Base-by-base conservation (phyloP, 2,888 invertebrate genomes). In the Andrena chrysosceles region DNA sequence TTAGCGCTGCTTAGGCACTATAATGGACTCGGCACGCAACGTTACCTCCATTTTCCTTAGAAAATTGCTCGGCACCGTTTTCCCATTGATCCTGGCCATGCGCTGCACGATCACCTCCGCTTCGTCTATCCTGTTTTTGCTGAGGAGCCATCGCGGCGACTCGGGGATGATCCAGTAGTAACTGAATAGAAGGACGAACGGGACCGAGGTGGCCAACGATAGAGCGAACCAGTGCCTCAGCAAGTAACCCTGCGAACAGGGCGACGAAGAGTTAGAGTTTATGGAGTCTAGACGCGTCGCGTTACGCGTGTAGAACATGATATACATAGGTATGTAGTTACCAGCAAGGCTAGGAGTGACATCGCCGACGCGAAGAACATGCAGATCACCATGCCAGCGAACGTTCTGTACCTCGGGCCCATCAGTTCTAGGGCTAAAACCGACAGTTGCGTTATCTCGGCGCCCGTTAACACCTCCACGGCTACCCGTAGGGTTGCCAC, bases 111-210 rank as follows among this genome's bases (percentile, higher is more conserved):
- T 96, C 68, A 95, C 95, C 88, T 96, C 96, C 0, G 96, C 96
- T 86, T 96, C 96, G 71, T 96, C 95, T 85, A 96, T 95, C 62
- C 96, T 94, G 31, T 96, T 96, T 88, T 96, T 95, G 31, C 96
- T 95, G 6, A 96, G 95, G 26, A 96, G 93, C 96, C 96, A 96
- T 83, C 96, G 94, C 2, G 96, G 96, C 64, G 96, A 96, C 91
- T 96, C 96, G 8, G 96, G 96, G 84, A 96, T 95, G 56, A 96
- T 94, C 96, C 96, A 96, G 90, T 95, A 96, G 86, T 95, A 96
- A 83, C 96, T 96, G 93, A 95, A 95, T 2, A 96, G 93, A 13
- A 95, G 85, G 42, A 96, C 88, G 87, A 96, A 96, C 0, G 96
- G 96, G 3, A 96, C 92, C 85, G 96, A 96, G 3, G 96, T 96